Percentiles rank a stretch among this genome's conserved stretches.
phyloP scores from a whole-genome alignment of 2,797 vertebrate genomes.

The Menidia menidia region DNA sequence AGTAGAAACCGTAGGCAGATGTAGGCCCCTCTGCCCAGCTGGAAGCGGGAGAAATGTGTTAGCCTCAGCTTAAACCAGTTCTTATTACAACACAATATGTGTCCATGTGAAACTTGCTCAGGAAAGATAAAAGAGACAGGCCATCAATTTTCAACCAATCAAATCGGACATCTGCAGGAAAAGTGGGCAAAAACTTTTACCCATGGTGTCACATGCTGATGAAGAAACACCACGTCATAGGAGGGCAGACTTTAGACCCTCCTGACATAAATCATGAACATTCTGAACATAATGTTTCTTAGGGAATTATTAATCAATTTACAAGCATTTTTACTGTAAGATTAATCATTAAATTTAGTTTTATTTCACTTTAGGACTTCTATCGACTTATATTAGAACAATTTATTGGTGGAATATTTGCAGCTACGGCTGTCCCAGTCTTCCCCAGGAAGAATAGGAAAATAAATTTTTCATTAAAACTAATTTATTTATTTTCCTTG shows the following conservation, averaged over 20 bases:
- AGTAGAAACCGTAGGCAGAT: constrained; percentile 8
- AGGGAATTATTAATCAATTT: too few species aligned
- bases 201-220: not conserved
- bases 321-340: too few species aligned
- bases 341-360: too few species aligned
- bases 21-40: constrained; percentile 28
- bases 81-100: not conserved
- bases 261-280: not conserved
- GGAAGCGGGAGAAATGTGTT: constrained; percentile 24
- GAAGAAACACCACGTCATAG: not conserved
- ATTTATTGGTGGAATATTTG: too few species aligned
- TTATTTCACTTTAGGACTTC: too few species aligned
- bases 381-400: too few species aligned
- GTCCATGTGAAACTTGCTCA: constrained; percentile 4
- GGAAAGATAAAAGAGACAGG: constrained; percentile 22
- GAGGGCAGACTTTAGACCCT: not conserved
- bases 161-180: constrained; percentile 20
- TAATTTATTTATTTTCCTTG: too few species aligned
- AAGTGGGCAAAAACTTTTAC: constrained; percentile 12
- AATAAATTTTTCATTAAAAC: too few species aligned
- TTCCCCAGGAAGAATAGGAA: too few species aligned
- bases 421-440: too few species aligned
- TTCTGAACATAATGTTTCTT: too few species aligned
- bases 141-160: constrained; percentile 33
- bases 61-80: constrained; percentile 33